These are phyloP conservation scores for Pseudeuparius sepicola DNA, from an alignment of 2,888 invertebrate species.

Conservation along the genomic window DNA sequence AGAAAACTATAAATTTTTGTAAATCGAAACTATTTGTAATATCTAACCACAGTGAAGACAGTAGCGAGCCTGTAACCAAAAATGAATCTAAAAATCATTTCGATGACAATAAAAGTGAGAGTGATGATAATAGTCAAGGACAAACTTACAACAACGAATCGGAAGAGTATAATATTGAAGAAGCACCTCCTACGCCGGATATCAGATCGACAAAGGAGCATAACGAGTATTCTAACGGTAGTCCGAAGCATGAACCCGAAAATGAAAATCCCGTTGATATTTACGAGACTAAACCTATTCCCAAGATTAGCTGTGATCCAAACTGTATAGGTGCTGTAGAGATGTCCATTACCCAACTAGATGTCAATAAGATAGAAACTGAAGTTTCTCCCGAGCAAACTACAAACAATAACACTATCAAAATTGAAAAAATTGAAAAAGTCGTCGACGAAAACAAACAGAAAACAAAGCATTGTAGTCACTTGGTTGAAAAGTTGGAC, in stretches of 20 bases:
- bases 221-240: constrained; percentile 14
- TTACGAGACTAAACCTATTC: constrained; percentile 11
- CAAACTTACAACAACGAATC: too few relatives aligned
- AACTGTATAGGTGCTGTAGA: background rate
- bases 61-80: constrained; percentile 16
- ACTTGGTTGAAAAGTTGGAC: constrained; percentile 28
- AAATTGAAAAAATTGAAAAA: constrained; percentile 15
- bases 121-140: too few relatives aligned
- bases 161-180: constrained; percentile 11
- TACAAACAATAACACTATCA: constrained; percentile 27
- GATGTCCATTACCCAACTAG: background rate
- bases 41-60: too few relatives aligned
- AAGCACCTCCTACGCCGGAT: constrained; percentile 13
- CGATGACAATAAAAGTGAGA: too few relatives aligned
- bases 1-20: too few relatives aligned
- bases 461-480: constrained; percentile 26
- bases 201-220: constrained; percentile 11
- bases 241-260: constrained; percentile 3
- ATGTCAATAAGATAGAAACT: background rate
- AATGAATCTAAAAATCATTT: constrained; percentile 6
- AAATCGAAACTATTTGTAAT: too few relatives aligned
- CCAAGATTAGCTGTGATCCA: constrained; percentile 16
- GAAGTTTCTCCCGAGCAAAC: constrained; percentile 24
- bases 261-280: background rate
- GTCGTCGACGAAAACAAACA: constrained; percentile 17